Base-by-base conservation (phyloP, 2,113 vertebrate species). In the Alosa alosa region DNA sequence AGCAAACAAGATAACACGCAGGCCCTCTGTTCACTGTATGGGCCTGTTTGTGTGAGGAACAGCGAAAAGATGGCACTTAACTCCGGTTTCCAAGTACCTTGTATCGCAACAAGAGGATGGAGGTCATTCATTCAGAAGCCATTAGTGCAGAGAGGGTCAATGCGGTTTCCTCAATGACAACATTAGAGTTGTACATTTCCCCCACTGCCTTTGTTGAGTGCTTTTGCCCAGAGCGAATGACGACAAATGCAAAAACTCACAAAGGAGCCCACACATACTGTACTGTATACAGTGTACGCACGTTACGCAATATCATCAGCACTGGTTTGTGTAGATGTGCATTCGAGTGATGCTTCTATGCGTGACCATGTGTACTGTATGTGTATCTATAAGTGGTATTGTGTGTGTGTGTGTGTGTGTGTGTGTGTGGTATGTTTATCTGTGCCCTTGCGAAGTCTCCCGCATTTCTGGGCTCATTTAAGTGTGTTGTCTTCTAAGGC, bases 161-260 rank as follows among this genome's bases (percentile, higher is more conserved):
- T 83, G 64, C 45, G 49, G 83, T 86, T 89, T 85, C 55, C 81
- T 86, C 39, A 83, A 57, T 72, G 72, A 81, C 78, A 81, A 52
- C 47, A 84, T 87, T 87, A 87, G 50, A 44, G 68, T 84, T 57
- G 85, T 84, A 87, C 68, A 72, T 89, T 88, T 83, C 81, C 72
- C 57, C 57, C 55, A 64, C 64, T 11, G 25, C 7, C 9, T 72
- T 81, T 49, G n/a, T 81, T 11, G n/a, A 81, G 45, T 45, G 39
- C 78, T 81, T 88, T 44, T 78, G 49, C 84, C 81, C 46, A 1
- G 78, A 25, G 81, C 84, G 49, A 15, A 72, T 31, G 25, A 10
- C 36, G 25, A 72, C 64, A 72, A 8, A 13, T 11, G 25, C 25
- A 31, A 72, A 31, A 1, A 10, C n/a, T 25, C 60, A 25, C 60